Conservation (phyloP, 2,797 vertebrate genomes). For the Capromys pilorides region DNA sequence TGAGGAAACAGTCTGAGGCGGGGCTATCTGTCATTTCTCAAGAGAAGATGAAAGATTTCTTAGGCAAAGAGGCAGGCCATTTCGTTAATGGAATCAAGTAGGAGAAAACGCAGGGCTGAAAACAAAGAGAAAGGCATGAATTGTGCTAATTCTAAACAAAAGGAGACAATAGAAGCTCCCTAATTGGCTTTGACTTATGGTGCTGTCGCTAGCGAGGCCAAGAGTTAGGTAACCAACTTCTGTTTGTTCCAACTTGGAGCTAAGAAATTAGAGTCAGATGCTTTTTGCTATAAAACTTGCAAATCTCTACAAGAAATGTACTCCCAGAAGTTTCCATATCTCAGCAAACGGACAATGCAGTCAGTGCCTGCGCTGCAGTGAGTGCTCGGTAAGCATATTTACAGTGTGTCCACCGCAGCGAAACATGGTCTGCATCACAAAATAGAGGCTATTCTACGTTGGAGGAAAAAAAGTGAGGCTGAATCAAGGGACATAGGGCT, state of each 20-base stretch:
- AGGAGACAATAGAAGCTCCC: not conserved
- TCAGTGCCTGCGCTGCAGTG: not conserved
- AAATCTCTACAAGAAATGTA: not conserved
- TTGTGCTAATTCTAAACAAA: conserved; percentile 35
- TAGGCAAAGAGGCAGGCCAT: not conserved
- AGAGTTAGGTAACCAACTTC: not conserved
- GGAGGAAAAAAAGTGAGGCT: not conserved
- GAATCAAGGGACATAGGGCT: too few species aligned
- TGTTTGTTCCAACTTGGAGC: conserved; percentile 34
- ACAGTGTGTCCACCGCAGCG: not conserved
- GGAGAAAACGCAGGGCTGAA: conserved; percentile 10
- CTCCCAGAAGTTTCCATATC: conserved; percentile 25
- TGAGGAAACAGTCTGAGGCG: not conserved
- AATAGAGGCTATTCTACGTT: not conserved
- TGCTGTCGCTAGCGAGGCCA: not conserved
- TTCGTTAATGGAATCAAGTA: conserved; percentile 56
- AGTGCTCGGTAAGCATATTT: not conserved
- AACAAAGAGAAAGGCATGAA: conserved; percentile 7
- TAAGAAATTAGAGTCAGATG: conserved; percentile 26
- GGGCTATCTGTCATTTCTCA: conserved; percentile 28
- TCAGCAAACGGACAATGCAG: not conserved
- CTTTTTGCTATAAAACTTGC: not conserved
- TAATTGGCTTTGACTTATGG: not conserved
- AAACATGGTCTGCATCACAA: not conserved
- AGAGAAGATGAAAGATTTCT: conserved; percentile 7